Percentiles rank a stretch among this genome's conserved stretches.
Conservation (phyloP, 2,888 invertebrate species). For the Conomelus anceps region DNA sequence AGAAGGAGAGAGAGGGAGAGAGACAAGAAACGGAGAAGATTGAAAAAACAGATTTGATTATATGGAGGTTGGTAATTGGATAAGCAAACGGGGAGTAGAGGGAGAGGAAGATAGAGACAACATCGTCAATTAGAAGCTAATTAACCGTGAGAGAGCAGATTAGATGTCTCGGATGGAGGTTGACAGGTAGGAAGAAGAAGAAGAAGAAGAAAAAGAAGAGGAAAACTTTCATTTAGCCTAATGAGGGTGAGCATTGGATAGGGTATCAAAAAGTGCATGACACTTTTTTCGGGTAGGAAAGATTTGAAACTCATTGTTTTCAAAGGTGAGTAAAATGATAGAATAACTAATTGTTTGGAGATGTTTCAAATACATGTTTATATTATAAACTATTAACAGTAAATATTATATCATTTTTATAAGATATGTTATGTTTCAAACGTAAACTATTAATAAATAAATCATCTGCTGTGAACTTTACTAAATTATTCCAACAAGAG, state of each 20-base stretch:
- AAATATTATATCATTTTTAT: too few relatives aligned
- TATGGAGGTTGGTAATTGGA: background rate
- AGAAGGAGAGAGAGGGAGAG: background rate
- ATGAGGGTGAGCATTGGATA: background rate
- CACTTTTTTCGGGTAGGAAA: background rate
- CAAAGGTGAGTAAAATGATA: background rate
- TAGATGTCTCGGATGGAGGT: background rate
- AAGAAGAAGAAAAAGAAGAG: background rate
- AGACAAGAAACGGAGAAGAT: background rate
- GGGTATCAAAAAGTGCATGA: background rate
- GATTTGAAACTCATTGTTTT: background rate
- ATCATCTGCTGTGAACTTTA: too few relatives aligned
- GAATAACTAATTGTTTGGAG: too few relatives aligned
- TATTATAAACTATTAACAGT: too few relatives aligned
- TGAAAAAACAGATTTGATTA: background rate
- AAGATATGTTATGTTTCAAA: too few relatives aligned
- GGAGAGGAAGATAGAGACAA: background rate
- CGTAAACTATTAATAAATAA: too few relatives aligned
- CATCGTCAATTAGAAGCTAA: background rate
- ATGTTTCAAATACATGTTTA: too few relatives aligned
- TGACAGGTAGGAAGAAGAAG: background rate
- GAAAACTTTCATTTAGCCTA: background rate
- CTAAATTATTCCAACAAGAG: too few relatives aligned
- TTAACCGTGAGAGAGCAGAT: background rate
- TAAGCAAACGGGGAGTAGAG: background rate